Evolutionary conservation across 2,113 vertebrate species (phyloP).

Genomic region (Antennarius striatus): DNA sequence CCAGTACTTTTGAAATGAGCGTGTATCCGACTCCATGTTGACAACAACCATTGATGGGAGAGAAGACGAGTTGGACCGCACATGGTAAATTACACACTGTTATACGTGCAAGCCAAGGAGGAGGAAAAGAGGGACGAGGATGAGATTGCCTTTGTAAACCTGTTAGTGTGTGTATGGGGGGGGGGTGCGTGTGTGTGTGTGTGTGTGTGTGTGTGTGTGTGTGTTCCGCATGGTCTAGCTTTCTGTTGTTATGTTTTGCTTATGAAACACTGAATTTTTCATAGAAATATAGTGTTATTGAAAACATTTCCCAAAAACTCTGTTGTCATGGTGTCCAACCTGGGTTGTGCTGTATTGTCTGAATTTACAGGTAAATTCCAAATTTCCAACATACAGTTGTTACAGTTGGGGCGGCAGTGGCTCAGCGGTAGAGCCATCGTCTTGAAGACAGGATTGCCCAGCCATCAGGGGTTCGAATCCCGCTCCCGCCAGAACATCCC

Average conservation of each 20-base stretch:
- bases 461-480: no score
- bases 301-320: no score
- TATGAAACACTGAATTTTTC: no score
- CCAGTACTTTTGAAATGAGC: slow-evolving; percentile 32
- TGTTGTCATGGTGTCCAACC: no score
- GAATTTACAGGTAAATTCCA: no score
- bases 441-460: no score
- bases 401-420: no score
- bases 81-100: slow-evolving; percentile 17
- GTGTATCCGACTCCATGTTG: slow-evolving; percentile 7
- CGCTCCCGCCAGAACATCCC: no score
- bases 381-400: no score
- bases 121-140: slow-evolving; percentile 23
- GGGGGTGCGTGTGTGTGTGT: slow-evolving; percentile 14
- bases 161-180: slow-evolving; percentile 18
- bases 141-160: slow-evolving; percentile 49
- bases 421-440: no score
- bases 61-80: slow-evolving; percentile 14
- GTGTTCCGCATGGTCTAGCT: slow-evolving; percentile 12
- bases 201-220: background rate
- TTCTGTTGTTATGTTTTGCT: background rate
- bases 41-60: slow-evolving; percentile 17
- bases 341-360: no score
- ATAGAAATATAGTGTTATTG: no score
- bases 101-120: slow-evolving; percentile 22